Conservation (phyloP, 1,140 invertebrate genomes). For the Bicyclus anynana region DNA sequence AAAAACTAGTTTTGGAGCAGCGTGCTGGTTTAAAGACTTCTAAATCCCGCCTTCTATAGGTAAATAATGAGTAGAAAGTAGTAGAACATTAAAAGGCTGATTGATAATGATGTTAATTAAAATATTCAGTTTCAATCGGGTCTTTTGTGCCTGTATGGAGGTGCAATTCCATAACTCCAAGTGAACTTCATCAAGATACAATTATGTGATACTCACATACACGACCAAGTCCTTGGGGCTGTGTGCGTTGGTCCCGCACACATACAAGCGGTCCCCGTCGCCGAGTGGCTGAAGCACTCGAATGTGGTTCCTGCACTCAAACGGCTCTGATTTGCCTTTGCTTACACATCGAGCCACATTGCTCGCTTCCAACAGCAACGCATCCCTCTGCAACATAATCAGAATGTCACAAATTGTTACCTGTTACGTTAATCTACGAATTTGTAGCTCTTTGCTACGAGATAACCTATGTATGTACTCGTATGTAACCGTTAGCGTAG, state of each 20-base stretch:
- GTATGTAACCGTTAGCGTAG: too few relatives aligned
- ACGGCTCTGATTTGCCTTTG: conserved; percentile 89
- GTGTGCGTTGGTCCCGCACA: conserved; percentile 92
- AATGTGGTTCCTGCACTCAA: conserved; percentile 91
- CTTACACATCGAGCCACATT: conserved; percentile 87
- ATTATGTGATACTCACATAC: conserved; percentile 15
- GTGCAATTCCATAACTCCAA: too few relatives aligned
- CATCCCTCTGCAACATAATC: conserved; percentile 80
- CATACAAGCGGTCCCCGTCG: conserved; percentile 86
- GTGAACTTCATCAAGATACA: too few relatives aligned
- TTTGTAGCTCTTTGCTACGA: background rate
- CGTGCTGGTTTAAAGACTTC: too few relatives aligned
- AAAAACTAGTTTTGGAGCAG: too few relatives aligned
- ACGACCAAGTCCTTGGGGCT: conserved; percentile 89
- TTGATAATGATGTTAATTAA: too few relatives aligned
- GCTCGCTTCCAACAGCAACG: conserved; percentile 84
- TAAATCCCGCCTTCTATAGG: too few relatives aligned
- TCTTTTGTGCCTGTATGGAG: too few relatives aligned
- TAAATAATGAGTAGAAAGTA: too few relatives aligned
- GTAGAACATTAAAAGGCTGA: too few relatives aligned
- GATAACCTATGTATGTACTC: too few relatives aligned
- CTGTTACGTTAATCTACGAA: conserved; percentile 2
- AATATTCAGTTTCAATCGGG: too few relatives aligned
- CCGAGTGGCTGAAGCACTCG: conserved; percentile 89
- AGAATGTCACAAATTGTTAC: conserved; percentile 14